Conservation (phyloP, 2,888 invertebrate genomes). For the Nomada flava region DNA sequence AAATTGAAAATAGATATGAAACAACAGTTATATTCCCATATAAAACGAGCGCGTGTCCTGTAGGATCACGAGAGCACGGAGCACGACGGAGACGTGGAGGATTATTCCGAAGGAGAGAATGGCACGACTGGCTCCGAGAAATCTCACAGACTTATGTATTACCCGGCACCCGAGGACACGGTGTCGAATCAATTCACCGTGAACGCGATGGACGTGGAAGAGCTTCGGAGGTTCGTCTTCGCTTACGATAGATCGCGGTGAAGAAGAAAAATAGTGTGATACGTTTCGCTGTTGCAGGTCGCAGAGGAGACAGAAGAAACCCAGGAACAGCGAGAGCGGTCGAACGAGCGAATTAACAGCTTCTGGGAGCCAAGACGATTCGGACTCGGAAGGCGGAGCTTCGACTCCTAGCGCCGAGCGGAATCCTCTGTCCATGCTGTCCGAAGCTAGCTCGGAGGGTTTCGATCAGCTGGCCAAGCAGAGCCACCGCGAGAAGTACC, state of each 20-base stretch:
- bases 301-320: slow-evolving; percentile 79
- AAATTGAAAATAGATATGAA: background rate
- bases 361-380: slow-evolving; percentile 89
- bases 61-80: slow-evolving; percentile 89
- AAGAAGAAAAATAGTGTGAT: background rate
- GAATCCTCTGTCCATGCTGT: slow-evolving; percentile 89
- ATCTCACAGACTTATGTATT: slow-evolving; percentile 88
- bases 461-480: slow-evolving; percentile 86
- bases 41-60: background rate
- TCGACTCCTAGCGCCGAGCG: slow-evolving; percentile 94
- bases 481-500: slow-evolving; percentile 86
- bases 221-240: slow-evolving; percentile 88
- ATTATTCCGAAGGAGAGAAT: slow-evolving; percentile 90
- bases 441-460: slow-evolving; percentile 90
- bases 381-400: slow-evolving; percentile 87
- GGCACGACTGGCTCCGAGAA: slow-evolving; percentile 89
- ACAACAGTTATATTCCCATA: too few relatives aligned
- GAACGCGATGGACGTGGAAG: slow-evolving; percentile 94
- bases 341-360: slow-evolving; percentile 81
- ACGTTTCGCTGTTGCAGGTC: slow-evolving; percentile 67
- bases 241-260: background rate
- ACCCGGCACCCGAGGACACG: slow-evolving; percentile 89
- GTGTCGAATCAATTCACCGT: slow-evolving; percentile 91
- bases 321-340: slow-evolving; percentile 76
- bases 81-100: slow-evolving; percentile 94